Evolutionary conservation across 2,888 invertebrate species (phyloP).

Genomic region (Neocrepidodera transversa): DNA sequence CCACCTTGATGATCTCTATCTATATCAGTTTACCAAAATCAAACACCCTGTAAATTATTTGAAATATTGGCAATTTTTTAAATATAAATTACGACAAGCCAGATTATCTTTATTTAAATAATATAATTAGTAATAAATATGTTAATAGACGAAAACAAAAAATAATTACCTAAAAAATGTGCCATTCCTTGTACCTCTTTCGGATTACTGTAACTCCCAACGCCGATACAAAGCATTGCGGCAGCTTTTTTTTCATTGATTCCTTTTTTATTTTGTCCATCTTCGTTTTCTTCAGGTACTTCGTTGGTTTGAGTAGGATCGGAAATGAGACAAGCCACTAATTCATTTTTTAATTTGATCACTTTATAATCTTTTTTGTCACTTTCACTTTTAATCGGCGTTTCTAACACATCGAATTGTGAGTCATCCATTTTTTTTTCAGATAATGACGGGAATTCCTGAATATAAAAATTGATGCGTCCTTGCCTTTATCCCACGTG

Average conservation of each 20-base stretch:
- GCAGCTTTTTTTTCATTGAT: slow-evolving; percentile 64
- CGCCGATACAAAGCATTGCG: slow-evolving; percentile 77
- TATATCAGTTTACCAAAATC: no score
- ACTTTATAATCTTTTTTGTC: slow-evolving; percentile 82
- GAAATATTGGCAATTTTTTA: no score
- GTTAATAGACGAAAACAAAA: no score
- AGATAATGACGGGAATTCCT: no score
- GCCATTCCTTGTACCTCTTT: slow-evolving; percentile 66
- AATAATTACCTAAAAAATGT: slow-evolving; percentile 72
- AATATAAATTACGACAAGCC: no score
- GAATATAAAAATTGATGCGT: no score
- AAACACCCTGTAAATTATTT: no score
- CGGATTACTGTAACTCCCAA: slow-evolving; percentile 83
- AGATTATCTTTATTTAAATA: no score
- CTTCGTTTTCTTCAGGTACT: slow-evolving; percentile 57
- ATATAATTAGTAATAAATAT: no score
- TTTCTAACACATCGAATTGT: slow-evolving; percentile 51
- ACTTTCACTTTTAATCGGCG: slow-evolving; percentile 75
- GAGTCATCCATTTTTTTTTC: slow-evolving; percentile 9
- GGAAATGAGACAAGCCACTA: slow-evolving; percentile 75
- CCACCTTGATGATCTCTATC: no score
- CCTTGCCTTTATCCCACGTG: no score
- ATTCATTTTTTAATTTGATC: slow-evolving; percentile 72
- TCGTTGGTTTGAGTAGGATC: slow-evolving; percentile 59
- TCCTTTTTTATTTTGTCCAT: slow-evolving; percentile 19